Percentiles rank a stretch among this genome's conserved stretches.
phyloP scores from a whole-genome alignment of 2,113 vertebrate genomes.

The Grammomys surdaster region DNA sequence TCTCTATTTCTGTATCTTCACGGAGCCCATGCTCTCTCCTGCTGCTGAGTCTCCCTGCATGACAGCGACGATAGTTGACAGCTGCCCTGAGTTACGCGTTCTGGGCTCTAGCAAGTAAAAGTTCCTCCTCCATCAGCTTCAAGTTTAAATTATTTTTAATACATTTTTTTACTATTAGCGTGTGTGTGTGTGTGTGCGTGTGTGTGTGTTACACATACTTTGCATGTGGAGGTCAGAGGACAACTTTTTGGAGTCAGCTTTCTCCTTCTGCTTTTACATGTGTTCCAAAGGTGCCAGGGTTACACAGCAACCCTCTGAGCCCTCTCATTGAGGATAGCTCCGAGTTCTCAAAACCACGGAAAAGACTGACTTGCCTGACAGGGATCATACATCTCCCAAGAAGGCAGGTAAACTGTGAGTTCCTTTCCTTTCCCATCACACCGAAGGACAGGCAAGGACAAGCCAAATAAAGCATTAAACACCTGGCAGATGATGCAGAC shows the following conservation, averaged over 20 bases:
- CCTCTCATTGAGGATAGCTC: neutral
- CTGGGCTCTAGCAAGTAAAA: conserved; percentile 13
- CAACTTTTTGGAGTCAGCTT: neutral
- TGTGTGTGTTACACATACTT: neutral
- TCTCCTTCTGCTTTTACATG: neutral
- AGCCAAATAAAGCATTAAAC: neutral
- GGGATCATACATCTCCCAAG: neutral
- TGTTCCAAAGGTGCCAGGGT: neutral
- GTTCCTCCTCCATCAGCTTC: neutral
- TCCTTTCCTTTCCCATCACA: neutral
- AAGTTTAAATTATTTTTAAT: neutral
- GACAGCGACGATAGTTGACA: neutral
- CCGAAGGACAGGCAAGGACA: neutral
- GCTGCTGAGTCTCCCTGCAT: neutral
- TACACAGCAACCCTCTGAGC: no score
- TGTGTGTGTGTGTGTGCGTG: neutral
- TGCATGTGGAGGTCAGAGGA: neutral
- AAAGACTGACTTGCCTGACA: neutral
- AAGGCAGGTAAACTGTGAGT: neutral
- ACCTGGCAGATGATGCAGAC: neutral
- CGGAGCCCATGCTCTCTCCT: neutral
- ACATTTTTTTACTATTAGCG: neutral
- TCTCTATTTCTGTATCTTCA: neutral
- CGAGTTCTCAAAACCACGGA: neutral
- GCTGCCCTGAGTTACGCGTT: neutral